Evolutionary conservation across 2,888 invertebrate species (phyloP), one percentile per base, ranked within the genome.

Genomic region (Drosophila suboccidentalis): DNA sequence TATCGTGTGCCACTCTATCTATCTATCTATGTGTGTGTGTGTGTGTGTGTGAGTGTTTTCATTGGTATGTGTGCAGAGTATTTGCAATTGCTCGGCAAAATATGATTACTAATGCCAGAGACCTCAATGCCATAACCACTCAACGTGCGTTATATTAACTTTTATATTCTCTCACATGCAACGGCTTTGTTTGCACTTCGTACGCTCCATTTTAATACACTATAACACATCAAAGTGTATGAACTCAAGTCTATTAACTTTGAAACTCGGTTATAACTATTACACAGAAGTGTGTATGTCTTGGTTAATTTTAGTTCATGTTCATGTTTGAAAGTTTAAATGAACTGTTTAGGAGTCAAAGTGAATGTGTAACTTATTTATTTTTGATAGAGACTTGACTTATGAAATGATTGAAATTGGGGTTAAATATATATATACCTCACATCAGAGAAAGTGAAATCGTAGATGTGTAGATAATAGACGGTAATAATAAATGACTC

Each of bases 31-130:
- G 9, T 70, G 22, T 43, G 6, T 61, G 34, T 61, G 41, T 67
- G 34, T 47, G 9, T 61, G 39, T 61, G 47, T 65, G 55, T 22
- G 22, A 22, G 10, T 54, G 43, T 61, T 46, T 71, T 55, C 58
- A 39, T 54, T 62, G 47, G 55, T 41, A 36, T 63, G 46, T 72
- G 41, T 59, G 71, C 50, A 39, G 64, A 69, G 68, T 78, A 88
- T 88, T 74, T 76, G 76, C 80, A 76, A 86, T 77, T 83, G 81
- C 87, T 84, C 71, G 72, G 81, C 81, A 80, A 89, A 89, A 87
- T 87, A 89, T 89, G 84, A 87, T 89, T 89, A 84, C 87, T 81
- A 87, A 87, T 83, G 87, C 89, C 87, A 74, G 70, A 66, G 80
- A 71, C 77, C 75, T 47, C 76, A 69, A 32, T 49, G 36, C 47